These are phyloP conservation scores for Diarsia rubi DNA, from an alignment of 2,888 invertebrate genomes.

Conservation along the genomic window DNA sequence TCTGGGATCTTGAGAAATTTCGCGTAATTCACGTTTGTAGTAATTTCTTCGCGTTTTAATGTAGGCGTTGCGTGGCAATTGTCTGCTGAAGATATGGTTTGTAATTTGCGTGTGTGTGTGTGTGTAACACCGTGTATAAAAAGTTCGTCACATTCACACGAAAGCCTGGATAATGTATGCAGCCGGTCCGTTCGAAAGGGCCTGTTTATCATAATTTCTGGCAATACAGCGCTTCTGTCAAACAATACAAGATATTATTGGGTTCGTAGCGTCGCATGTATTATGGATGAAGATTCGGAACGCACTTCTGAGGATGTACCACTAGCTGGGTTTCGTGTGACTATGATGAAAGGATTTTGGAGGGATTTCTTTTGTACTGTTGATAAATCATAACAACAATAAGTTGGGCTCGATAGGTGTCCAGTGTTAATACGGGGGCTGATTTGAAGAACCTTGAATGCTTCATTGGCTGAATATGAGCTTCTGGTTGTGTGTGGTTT, in stretches of 20 bases:
- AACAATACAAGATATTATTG: constrained; percentile 85
- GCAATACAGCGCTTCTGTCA: constrained; percentile 80
- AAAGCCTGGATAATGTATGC: constrained; percentile 52
- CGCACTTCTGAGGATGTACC: constrained; percentile 71
- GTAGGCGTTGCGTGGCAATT: constrained; percentile 48
- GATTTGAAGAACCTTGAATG: no score
- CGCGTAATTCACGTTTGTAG: constrained; percentile 42
- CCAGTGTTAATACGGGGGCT: no score
- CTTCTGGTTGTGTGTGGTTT: no score
- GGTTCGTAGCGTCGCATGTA: constrained; percentile 79
- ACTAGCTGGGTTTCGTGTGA: constrained; percentile 46
- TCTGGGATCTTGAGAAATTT: constrained; percentile 66
- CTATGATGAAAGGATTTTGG: constrained; percentile 40
- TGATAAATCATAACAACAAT: background rate
- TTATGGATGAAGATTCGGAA: constrained; percentile 83
- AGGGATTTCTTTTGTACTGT: constrained; percentile 11
- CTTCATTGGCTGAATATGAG: no score
- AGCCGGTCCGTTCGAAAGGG: constrained; percentile 58
- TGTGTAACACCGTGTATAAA: no score
- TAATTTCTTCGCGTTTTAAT: constrained; percentile 52
- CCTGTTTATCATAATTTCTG: constrained; percentile 83
- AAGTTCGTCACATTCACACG: constrained; percentile 10
- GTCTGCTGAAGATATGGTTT: constrained; percentile 21
- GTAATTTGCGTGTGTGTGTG: constrained; percentile 2
- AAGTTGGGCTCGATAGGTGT: background rate